phyloP scores from a whole-genome alignment of 2,113 vertebrate genomes.

The Pelobates fuscus region DNA sequence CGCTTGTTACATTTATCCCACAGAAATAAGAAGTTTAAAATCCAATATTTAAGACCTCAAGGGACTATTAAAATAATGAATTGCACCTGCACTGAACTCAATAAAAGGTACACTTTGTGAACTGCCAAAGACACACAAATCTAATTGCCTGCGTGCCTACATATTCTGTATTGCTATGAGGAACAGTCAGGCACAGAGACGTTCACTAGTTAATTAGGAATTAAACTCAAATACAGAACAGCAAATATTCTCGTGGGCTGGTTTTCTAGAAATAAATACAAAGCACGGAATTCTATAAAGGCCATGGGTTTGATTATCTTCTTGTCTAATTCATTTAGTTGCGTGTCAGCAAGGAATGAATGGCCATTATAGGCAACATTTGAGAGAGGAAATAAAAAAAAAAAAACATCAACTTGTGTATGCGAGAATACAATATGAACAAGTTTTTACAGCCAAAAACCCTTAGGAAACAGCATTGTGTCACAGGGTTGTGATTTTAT shows the following conservation, averaged over 20 bases:
- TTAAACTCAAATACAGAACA: too few relatives aligned
- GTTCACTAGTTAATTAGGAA: too few relatives aligned
- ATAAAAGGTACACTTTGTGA: too few relatives aligned
- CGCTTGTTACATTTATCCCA: neutral
- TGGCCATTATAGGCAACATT: constrained; percentile 4
- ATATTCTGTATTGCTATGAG: too few relatives aligned
- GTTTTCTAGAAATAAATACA: neutral
- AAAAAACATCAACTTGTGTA: constrained; percentile 21
- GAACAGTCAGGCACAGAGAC: too few relatives aligned
- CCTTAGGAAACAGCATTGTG: constrained; percentile 18
- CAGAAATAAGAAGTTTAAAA: neutral
- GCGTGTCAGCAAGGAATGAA: neutral
- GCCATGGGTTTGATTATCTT: neutral
- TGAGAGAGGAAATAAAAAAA: constrained; percentile 8
- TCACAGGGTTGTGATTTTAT: constrained; percentile 34
- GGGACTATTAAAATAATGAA: neutral
- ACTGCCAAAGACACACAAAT: too few relatives aligned
- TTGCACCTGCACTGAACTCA: neutral
- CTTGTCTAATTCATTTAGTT: neutral
- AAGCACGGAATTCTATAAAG: neutral
- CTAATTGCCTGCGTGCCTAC: too few relatives aligned
- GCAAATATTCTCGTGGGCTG: neutral
- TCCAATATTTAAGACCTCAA: neutral
- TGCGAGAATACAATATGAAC: constrained; percentile 25
- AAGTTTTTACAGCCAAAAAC: constrained; percentile 20